Base-by-base conservation (phyloP, 2,888 invertebrate genomes). In the Dyspetes luteomarginatus region DNA sequence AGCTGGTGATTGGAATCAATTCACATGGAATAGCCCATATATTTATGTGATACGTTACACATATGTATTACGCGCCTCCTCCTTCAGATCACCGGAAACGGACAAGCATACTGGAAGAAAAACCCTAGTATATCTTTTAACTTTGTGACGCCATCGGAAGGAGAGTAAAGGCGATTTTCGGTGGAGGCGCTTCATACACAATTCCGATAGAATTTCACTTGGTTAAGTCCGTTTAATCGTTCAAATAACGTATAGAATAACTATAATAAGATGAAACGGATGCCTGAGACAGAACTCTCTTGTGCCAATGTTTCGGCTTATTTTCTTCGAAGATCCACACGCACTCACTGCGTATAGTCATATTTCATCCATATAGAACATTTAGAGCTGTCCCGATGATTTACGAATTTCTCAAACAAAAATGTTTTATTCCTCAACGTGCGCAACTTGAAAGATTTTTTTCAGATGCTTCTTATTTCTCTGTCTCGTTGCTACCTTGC, bases 291-390 rank as follows among this genome's bases (percentile, higher is more conserved):
- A 55, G 36, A 55, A 12, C 5, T 24, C 50, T 41, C 26, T 41
- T 9, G 28, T 48, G 19, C 26, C 26, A 58, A 30, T 30, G 36
- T 52, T 69, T 52, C 26, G 41, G 17, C n/a, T n/a, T 9, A 30
- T 41, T 17, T 60, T 62, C 24, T 30, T 45, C 30, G 22, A 52
- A 28, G 36, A 52, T 50, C 24, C 50, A 15, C 36, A 17, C 58
- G 7, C 17, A n/a, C n/a, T n/a, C n/a, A n/a, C 19, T 5, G 5
- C 45, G 9, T 30, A 15, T 7, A 48, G 43, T 65, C 69, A 62
- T 80, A 80, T 72, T 62, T 76, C 30, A 76, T 65, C 43, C 52
- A 55, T 76, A 43, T 55, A 50, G 24, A 56, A 74, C 69, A 65
- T 75, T 79, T 60, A 65, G 41, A 45, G 60, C 58, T 64, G 58